These are phyloP conservation scores for Drepanosiphum platanoidis DNA, from an alignment of 2,888 invertebrate species.

Conservation along the genomic window DNA sequence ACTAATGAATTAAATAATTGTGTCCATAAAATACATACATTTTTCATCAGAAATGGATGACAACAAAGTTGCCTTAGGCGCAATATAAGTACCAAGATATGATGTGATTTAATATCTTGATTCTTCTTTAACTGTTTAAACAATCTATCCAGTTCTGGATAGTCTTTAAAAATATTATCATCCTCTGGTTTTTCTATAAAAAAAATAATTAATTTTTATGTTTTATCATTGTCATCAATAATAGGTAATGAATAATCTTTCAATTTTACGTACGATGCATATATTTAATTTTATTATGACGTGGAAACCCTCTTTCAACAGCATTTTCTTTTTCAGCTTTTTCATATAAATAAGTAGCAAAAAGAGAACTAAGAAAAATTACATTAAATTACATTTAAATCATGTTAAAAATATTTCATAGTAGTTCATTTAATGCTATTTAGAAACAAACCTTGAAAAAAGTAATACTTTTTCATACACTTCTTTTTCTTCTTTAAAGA, in stretches of 20 bases:
- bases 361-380: slow-evolving; percentile 74
- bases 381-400: no score
- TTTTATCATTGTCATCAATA: not conserved
- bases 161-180: slow-evolving; percentile 65
- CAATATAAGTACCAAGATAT: slow-evolving; percentile 83
- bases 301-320: slow-evolving; percentile 25
- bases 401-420: not conserved
- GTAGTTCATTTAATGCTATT: slow-evolving; percentile 1
- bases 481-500: slow-evolving; percentile 77
- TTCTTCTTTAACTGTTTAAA: slow-evolving; percentile 69
- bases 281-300: slow-evolving; percentile 28
- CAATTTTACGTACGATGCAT: slow-evolving; percentile 3
- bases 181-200: slow-evolving; percentile 24
- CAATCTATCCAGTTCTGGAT: slow-evolving; percentile 73
- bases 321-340: slow-evolving; percentile 75
- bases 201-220: slow-evolving; percentile 14
- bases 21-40: slow-evolving; percentile 69
- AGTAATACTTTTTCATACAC: slow-evolving; percentile 78
- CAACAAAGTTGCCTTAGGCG: slow-evolving; percentile 89
- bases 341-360: slow-evolving; percentile 81
- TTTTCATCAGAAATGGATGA: slow-evolving; percentile 84
- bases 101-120: slow-evolving; percentile 69
- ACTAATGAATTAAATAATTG: no score
- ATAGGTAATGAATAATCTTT: not conserved
- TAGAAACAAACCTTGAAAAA: slow-evolving; percentile 67